Evolutionary conservation across 2,797 vertebrate genomes (phyloP).

Genomic region (Lindbergichthys nudifrons): DNA sequence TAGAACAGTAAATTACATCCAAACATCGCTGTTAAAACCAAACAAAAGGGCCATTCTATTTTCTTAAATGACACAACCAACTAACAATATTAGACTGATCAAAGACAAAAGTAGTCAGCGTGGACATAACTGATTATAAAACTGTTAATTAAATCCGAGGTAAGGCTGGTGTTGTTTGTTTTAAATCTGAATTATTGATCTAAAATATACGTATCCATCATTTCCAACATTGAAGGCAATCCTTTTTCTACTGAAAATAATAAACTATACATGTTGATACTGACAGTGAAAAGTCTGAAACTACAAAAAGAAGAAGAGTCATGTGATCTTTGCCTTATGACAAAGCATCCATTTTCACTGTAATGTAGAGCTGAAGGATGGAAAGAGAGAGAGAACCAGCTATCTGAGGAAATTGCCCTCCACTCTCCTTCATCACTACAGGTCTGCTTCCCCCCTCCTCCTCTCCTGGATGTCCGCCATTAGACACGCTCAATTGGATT

Average conservation of each 20-base stretch:
- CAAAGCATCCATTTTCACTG: constrained; percentile 48
- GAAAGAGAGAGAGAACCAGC: constrained; percentile 33
- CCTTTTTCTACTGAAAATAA: constrained; percentile 9
- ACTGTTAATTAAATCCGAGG: background rate
- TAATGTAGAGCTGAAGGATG: constrained; percentile 37
- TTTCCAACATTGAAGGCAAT: background rate
- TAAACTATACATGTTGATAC: constrained; percentile 18
- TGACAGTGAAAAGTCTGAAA: background rate
- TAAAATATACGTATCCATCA: no score
- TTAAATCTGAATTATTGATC: background rate
- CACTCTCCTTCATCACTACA: constrained; percentile 78
- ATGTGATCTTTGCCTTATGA: constrained; percentile 39
- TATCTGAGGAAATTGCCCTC: constrained; percentile 71
- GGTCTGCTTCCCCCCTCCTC: constrained; percentile 70
- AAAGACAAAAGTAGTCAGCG: constrained; percentile 1
- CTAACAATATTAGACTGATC: constrained; percentile 14
- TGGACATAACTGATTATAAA: constrained; percentile 7
- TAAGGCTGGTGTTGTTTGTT: background rate
- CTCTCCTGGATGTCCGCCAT: constrained; percentile 83
- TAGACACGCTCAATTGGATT: constrained; percentile 86
- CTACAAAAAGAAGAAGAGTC: constrained; percentile 22
- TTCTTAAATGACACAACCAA: constrained; percentile 25
- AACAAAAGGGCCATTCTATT: constrained; percentile 9
- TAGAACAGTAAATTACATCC: constrained; percentile 18
- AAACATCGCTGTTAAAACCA: constrained; percentile 22